These are phyloP conservation scores for Jordanella pulchra DNA, from an alignment of 2,797 vertebrate genomes.

Conservation along the genomic window DNA sequence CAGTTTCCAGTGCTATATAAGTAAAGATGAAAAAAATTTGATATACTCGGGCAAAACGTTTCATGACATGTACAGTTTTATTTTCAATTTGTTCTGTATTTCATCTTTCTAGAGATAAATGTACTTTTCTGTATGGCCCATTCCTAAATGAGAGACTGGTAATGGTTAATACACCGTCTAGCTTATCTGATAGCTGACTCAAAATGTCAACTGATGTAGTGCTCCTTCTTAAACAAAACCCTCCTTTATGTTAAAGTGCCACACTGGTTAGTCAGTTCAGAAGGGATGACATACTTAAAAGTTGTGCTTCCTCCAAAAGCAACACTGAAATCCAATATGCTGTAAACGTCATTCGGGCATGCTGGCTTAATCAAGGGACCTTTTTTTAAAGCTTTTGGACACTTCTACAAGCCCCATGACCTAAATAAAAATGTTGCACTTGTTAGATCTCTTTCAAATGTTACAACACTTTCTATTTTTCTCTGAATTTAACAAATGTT, in stretches of 20 bases:
- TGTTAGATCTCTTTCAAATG: neutral
- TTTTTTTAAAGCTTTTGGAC: neutral
- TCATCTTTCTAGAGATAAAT: neutral
- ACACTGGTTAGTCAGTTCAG: slow-evolving; percentile 1
- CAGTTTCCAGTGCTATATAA: no score
- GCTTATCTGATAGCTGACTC: slow-evolving; percentile 2
- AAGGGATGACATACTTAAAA: neutral
- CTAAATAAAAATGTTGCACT: neutral
- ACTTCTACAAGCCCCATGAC: neutral
- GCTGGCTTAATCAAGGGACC: neutral
- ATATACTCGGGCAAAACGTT: no score
- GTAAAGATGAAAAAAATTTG: no score
- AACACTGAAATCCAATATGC: neutral
- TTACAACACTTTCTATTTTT: neutral
- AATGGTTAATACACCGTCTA: neutral
- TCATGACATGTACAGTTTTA: neutral
- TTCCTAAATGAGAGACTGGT: neutral
- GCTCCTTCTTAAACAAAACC: slow-evolving; percentile 9
- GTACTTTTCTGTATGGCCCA: neutral
- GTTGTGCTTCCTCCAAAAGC: neutral
- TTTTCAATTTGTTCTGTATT: neutral
- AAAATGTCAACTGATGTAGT: slow-evolving; percentile 8
- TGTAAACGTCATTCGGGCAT: slow-evolving; percentile 5
- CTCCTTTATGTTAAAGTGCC: slow-evolving; percentile 3
- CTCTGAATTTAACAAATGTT: neutral